Conservation (phyloP, 2,888 invertebrate genomes). For the Bhutanitis thaidina region DNA sequence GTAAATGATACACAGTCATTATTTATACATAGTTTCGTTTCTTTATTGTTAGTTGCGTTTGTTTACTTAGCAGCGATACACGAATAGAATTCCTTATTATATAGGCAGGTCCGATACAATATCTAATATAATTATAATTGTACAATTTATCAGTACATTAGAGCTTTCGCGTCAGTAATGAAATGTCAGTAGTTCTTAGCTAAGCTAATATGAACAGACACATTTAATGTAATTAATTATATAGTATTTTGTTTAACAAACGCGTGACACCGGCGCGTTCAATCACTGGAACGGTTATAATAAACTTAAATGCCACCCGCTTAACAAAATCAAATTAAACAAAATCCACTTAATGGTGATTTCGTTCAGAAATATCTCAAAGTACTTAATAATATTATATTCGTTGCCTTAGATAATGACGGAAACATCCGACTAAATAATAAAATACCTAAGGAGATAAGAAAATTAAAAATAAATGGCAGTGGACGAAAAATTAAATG, state of each 20-base stretch:
- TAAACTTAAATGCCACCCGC: conserved; percentile 40
- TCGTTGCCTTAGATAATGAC: conserved; percentile 32
- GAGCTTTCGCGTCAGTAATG: conserved; percentile 15
- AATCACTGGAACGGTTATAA: conserved; percentile 28
- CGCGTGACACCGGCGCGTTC: conserved; percentile 19
- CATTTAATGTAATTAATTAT: conserved; percentile 28
- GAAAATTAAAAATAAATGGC: conserved; percentile 34
- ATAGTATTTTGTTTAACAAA: conserved; percentile 17
- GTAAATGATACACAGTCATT: conserved; percentile 1
- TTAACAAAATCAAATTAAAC: conserved; percentile 26
- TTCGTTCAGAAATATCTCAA: conserved; percentile 22
- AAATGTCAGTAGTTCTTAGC: conserved; percentile 23
- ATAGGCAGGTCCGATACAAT: conserved; percentile 29
- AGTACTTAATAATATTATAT: conserved; percentile 33
- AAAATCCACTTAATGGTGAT: not conserved
- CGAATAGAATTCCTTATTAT: conserved; percentile 26
- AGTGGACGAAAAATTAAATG: conserved; percentile 32
- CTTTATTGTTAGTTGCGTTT: conserved; percentile 50
- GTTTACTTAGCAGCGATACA: conserved; percentile 48
- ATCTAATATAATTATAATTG: conserved; percentile 16
- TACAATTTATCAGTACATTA: conserved; percentile 26
- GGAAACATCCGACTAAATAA: conserved; percentile 26
- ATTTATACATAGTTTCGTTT: conserved; percentile 20
- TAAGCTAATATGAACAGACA: conserved; percentile 33
- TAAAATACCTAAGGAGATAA: conserved; percentile 23